Evolutionary conservation across 2,797 vertebrate genomes (phyloP).

Genomic region (Pyrocephalus nanus): DNA sequence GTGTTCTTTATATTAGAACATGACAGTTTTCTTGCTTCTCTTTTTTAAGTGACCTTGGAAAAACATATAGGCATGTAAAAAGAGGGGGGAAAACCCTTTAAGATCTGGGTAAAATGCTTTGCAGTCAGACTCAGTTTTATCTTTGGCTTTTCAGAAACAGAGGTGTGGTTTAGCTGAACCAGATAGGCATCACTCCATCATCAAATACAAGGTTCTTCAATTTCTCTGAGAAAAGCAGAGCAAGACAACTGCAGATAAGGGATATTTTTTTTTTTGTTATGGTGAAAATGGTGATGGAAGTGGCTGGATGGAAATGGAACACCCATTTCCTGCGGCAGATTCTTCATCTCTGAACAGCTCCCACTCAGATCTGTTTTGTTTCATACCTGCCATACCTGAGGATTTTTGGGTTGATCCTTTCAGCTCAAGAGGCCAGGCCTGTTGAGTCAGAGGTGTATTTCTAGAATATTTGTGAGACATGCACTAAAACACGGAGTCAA

Average conservation of each 20-base stretch:
- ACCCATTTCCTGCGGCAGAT: background rate
- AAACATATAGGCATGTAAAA: background rate
- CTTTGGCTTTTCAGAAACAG: background rate
- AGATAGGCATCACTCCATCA: background rate
- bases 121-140: background rate
- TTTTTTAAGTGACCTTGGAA: background rate
- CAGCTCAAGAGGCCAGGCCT: background rate
- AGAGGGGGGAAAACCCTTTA: background rate
- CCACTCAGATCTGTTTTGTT: background rate
- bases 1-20: background rate
- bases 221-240: background rate
- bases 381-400: background rate
- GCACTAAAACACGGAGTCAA: rapidly evolving
- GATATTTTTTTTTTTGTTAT: background rate
- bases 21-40: background rate
- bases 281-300: background rate
- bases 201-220: background rate
- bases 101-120: background rate
- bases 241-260: background rate
- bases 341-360: background rate
- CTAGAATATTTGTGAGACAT: background rate
- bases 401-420: background rate
- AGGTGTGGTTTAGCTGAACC: background rate
- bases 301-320: background rate
- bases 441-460: background rate